Evolutionary conservation across 2,113 vertebrate species (phyloP), one percentile per base, ranked within the genome.

Genomic region (Zosterops pallidus): DNA sequence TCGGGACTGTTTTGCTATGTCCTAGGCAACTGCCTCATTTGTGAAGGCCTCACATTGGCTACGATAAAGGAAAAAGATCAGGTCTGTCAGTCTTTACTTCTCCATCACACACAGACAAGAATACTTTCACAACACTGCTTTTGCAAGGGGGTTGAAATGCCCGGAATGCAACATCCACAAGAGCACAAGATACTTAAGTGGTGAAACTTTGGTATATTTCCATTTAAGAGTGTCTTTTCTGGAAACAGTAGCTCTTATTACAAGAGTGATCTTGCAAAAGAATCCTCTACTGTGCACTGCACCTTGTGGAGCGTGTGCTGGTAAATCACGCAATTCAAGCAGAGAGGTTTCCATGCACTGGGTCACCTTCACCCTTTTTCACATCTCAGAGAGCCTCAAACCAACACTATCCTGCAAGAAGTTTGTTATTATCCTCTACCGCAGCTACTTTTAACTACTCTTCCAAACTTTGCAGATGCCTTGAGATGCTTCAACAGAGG

Each of bases 241-340:
- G 47, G 55, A 78, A 85, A 82, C 8, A 65, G 31, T 35, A 52
- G 37, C 31, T 84, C 49, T 77, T 46, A 62, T 1, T 65, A 60
- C 15, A 78, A 67, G 44, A 28, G 29, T 2, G 5, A 56, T 64
- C 47, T 47, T 44, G 31, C 35, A 37, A 50, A 78, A 81, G 7
- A 74, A 2, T 29, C 56, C 18, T 33, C 26, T 33, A 11, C 39
- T 21, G 7, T 4, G 8, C 65, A 13, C 39, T 41, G 41, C 31
- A 77, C 39, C 56, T 41, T n/a, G 20, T 22, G 42, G 33, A 63
- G 18, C 1, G 7, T 6, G 12, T 25, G 8, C 64, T 31, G 12
- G 26, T 41, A 72, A 83, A 68, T 37, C n/a, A 49, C 0, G 0
- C 42, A n/a, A 25, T 22, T 79, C 47, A 63, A 23, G 56, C 42